Base-by-base conservation (phyloP, 1,140 invertebrate genomes). In the Calliopsis andreniformis region DNA sequence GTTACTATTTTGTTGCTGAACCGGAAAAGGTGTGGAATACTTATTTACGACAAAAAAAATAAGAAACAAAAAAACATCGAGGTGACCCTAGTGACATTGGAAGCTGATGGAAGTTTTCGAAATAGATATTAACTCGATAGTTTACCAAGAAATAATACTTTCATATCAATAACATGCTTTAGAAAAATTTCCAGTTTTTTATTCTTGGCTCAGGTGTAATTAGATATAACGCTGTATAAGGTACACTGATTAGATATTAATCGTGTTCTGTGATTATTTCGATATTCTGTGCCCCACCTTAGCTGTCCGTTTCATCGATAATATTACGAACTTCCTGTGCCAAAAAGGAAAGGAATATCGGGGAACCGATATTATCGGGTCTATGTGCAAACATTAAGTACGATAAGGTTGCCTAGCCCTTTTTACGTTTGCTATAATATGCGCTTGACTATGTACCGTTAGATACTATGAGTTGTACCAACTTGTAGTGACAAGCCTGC, bases 361-460 rank as follows among this genome's bases (percentile, higher is more conserved):
- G 25, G 16, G 1, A 12, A 59, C n/a, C 42, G 55, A 77, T 77
- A 51, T n/a, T 66, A 80, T 82, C 62, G 62, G 32, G 25, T 45
- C 62, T 78, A 47, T n/a, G 79, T 51, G 73, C 67, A 82, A 82
- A 82, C 56, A 76, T 51, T n/a, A 68, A 68, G 51, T 49, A 56
- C 39, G 80, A 82, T 82, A 82, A 78, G 63, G 39, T n/a, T 1
- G 28, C 32, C 43, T 45, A 63, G 28, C 56, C 55, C 58, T 67
- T 72, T 58, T 68, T 55, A 32, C 35, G 53, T 70, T 80, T 35
- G 5, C 20, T 76, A 70, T 30, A 51, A 75, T 53, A 53, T 47
- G 61, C 43, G 2, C 20, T 43, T 23, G 6, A 28, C 53, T 75
- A 43, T 80, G 7, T 76, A 70, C 67, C 61, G 30, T 78, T 78